These are phyloP conservation scores for Volucella inanis DNA, from an alignment of 2,888 invertebrate species.

Conservation along the genomic window DNA sequence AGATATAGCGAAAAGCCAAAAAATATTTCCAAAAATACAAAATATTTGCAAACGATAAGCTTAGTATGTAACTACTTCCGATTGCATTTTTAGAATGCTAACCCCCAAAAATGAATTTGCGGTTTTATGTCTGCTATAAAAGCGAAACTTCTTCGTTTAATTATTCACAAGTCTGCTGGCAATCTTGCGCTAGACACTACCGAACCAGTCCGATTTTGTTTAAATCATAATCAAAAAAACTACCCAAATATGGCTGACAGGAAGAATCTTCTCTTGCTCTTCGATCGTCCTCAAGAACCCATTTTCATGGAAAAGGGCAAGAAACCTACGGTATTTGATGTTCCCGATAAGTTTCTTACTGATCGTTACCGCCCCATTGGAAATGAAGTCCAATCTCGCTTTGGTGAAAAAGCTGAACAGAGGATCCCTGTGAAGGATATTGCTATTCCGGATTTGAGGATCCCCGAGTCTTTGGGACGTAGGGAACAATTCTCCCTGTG, in stretches of 20 bases:
- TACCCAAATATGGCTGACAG: slow-evolving; percentile 78
- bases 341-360: slow-evolving; percentile 85
- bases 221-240: neutral
- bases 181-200: slow-evolving; percentile 8
- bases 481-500: slow-evolving; percentile 87
- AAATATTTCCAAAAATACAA: neutral
- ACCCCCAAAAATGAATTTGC: neutral
- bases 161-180: slow-evolving; percentile 28
- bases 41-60: slow-evolving; percentile 3
- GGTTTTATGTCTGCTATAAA: slow-evolving; percentile 51
- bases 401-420: slow-evolving; percentile 83
- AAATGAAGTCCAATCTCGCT: slow-evolving; percentile 84
- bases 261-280: slow-evolving; percentile 85
- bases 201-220: slow-evolving; percentile 1
- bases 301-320: slow-evolving; percentile 89
- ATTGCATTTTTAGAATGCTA: neutral
- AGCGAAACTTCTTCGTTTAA: neutral
- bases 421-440: slow-evolving; percentile 85
- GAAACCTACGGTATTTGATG: slow-evolving; percentile 84
- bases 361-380: slow-evolving; percentile 83
- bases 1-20: neutral
- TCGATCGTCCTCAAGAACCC: slow-evolving; percentile 89
- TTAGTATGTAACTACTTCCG: neutral
- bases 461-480: slow-evolving; percentile 85
- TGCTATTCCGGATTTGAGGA: slow-evolving; percentile 85